phyloP scores from a whole-genome alignment of 1,140 invertebrate genomes.

The Leptopilina clavipes region DNA sequence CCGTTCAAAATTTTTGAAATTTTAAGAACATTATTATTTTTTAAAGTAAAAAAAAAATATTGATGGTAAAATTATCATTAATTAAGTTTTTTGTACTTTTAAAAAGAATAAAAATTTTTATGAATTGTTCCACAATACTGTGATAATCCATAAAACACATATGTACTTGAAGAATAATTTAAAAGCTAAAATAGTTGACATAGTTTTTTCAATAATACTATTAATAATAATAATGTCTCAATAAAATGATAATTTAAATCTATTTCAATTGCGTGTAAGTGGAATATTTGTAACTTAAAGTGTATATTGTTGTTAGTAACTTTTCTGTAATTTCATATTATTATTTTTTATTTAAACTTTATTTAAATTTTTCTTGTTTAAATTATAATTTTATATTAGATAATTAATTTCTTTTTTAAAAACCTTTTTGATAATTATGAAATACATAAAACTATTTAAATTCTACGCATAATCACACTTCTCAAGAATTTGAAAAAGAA shows the following conservation, averaged over 20 bases:
- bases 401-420: no score
- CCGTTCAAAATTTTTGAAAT: background rate
- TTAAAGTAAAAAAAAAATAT: background rate
- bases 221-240: background rate
- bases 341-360: no score
- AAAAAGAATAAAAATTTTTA: background rate
- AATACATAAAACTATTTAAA: no score
- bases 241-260: background rate
- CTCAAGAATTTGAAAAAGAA: background rate
- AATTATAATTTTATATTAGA: no score
- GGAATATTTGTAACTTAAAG: background rate
- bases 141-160: conserved; percentile 24
- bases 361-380: no score
- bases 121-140: conserved; percentile 11
- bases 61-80: background rate
- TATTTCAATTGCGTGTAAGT: background rate
- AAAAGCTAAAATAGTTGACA: background rate
- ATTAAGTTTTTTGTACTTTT: background rate
- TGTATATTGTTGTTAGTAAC: background rate
- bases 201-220: background rate
- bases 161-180: conserved; percentile 9
- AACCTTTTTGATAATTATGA: no score
- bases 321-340: no score
- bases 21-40: no score
- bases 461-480: background rate